These are phyloP conservation scores for Aphaenogaster ashmeadi DNA, from an alignment of 1,140 invertebrate species.

Conservation along the genomic window DNA sequence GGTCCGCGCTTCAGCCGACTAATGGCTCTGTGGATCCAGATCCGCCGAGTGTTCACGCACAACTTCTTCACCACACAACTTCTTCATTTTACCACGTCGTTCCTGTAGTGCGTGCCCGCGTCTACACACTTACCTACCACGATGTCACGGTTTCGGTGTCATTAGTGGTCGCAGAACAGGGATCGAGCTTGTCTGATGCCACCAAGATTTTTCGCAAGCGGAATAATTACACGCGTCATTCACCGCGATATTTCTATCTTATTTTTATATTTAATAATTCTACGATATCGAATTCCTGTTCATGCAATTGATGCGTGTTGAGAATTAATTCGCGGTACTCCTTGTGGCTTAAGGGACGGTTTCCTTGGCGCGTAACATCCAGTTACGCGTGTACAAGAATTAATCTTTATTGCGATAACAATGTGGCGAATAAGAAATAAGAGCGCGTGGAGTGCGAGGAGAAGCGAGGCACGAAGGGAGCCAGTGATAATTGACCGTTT, in stretches of 20 bases:
- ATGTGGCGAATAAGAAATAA: conserved; percentile 35
- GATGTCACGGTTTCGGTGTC: conserved; percentile 42
- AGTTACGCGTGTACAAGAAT: conserved; percentile 26
- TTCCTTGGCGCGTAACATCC: background rate
- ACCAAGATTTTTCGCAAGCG: background rate
- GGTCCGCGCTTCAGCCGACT: conserved; percentile 74
- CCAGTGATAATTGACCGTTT: conserved; percentile 75
- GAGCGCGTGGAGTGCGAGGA: background rate
- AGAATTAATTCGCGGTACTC: background rate
- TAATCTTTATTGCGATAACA: conserved; percentile 46
- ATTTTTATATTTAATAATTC: background rate
- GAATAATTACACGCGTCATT: background rate
- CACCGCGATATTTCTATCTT: background rate
- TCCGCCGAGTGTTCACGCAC: conserved; percentile 72
- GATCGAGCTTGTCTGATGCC: background rate
- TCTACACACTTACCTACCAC: conserved; percentile 65
- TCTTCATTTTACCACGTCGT: conserved; percentile 76
- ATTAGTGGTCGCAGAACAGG: background rate
- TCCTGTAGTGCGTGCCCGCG: conserved; percentile 41
- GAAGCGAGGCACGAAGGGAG: conserved; percentile 27
- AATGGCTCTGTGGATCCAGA: conserved; percentile 74
- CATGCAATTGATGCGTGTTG: background rate
- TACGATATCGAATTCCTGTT: background rate
- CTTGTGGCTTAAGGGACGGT: background rate
- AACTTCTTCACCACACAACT: conserved; percentile 67